phyloP scores from a whole-genome alignment of 1,140 invertebrate species.

The Nasonia longicornis region DNA sequence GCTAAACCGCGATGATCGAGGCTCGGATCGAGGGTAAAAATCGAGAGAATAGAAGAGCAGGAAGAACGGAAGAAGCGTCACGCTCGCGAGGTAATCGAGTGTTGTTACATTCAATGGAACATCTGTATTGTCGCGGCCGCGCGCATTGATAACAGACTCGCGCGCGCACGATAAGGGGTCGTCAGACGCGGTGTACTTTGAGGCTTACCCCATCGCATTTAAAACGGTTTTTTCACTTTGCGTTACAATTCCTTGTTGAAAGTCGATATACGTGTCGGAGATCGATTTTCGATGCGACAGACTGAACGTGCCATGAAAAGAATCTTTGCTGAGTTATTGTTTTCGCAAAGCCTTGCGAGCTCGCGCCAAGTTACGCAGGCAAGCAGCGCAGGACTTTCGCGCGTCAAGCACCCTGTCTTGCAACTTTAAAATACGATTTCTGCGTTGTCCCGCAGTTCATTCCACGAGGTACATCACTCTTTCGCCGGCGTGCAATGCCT shows the following conservation, averaged over 20 bases:
- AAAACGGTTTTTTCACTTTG: constrained; percentile 12
- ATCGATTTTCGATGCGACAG: background rate
- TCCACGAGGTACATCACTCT: no score
- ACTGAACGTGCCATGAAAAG: background rate
- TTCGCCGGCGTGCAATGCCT: no score
- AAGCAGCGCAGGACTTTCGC: no score
- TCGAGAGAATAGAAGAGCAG: background rate
- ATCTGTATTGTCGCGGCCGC: background rate
- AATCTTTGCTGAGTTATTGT: background rate
- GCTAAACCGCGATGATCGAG: no score
- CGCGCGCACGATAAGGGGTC: no score
- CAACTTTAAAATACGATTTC: no score
- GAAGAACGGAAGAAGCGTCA: background rate
- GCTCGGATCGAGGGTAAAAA: no score
- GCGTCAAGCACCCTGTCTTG: no score
- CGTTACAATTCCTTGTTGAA: background rate
- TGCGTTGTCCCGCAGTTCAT: no score
- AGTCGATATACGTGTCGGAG: background rate
- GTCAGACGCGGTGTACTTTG: background rate
- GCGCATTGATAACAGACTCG: constrained; percentile 10
- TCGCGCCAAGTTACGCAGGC: no score
- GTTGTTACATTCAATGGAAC: background rate
- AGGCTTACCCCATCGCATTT: constrained; percentile 15
- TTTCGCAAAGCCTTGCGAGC: background rate
- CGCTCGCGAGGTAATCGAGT: background rate